Evolutionary conservation across 2,113 vertebrate genomes (phyloP), one percentile per base, ranked within the genome.

Genomic region (Trogon melanurus): DNA sequence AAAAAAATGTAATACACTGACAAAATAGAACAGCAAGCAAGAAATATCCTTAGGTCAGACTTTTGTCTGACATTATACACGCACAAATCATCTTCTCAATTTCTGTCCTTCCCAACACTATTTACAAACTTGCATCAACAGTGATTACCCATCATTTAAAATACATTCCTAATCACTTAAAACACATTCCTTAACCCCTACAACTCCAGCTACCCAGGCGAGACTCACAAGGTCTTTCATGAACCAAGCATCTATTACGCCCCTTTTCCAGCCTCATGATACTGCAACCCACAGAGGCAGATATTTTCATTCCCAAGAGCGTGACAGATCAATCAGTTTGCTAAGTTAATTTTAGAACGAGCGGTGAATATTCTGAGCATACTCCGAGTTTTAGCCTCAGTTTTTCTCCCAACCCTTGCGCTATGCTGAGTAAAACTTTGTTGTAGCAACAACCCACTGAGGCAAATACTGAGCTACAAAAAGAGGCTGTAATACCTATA

Each of bases 321-420:
- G 54, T 29, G 74, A 82, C 29, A 88, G 64, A 88, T 91, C 2
- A 3, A 91, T 89, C 73, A 62, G 66, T 85, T 91, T 72, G 38
- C 53, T 25, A n/a, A 54, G 57, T 21, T 87, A 75, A 89, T 91
- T 96, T 94, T 88, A 88, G 78, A 73, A 94, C 79, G 50, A 94
- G 71, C 3, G 6, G 66, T 56, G 45, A 74, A 79, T 88, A 93
- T 53, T 91, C 64, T 50, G 53, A 69, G 50, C 45, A 88, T 13
- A 20, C 53, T 67, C 27, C 29, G 74, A 76, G 13, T 69, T 89
- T 60, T 45, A 69, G 57, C 44, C 38, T 57, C 29, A 6, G 61
- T 79, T 93, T 89, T 89, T 79, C 29, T 61, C 71, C 45, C 16
- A 91, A n/a, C 5, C 14, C 18, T 67, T 64, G 50, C 2, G 3